Evolutionary conservation across 2,888 invertebrate species (phyloP), one percentile per base, ranked within the genome.

Genomic region (Tanypteryx hageni): DNA sequence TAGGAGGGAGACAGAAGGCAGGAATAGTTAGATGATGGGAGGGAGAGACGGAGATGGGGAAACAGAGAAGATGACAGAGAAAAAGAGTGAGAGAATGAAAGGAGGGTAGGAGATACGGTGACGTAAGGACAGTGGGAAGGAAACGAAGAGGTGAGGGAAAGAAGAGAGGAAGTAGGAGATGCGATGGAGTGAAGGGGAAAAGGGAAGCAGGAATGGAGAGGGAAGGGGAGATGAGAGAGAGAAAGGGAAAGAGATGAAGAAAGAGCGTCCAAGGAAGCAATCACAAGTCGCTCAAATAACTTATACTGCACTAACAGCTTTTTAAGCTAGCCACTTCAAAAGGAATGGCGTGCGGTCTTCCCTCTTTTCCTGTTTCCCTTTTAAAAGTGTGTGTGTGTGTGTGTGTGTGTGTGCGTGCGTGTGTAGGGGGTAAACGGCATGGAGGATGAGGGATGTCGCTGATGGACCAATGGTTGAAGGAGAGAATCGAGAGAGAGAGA

Each of bases 231-330:
- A 10, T n/a, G 31, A n/a, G 68, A 18, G 14, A 0, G n/a, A 27
- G 44, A 18, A 11, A 7, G 13, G 44, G 86, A 18, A 61, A 61
- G 16, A 16, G 22, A 16, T 16, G 31, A 44, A 18, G 16, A 18
- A 11, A 22, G 22, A 22, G 85, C 57, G 22, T 22, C 22, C 57
- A 85, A 86, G 31, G 61, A 64, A 44, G 58, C 89, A 89, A 89
- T 89, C 89, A 64, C 89, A n/a, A 89, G 89, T 89, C 13, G 89
- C 64, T 68, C 89, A 89, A 89, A 89, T 89, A 68, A 89, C 64
- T 89, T 89, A 89, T 89, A 89, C 89, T 89, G 89, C 64, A 89
- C 89, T 64, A 89, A 89, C 89, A 89, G 89, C 89, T 89, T 89
- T 89, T 89, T 89, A 89, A 89, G 89, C 89, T 44, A 31, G 18